Evolutionary conservation across 2,797 vertebrate genomes (phyloP).

Genomic region (Channallabes apus): DNA sequence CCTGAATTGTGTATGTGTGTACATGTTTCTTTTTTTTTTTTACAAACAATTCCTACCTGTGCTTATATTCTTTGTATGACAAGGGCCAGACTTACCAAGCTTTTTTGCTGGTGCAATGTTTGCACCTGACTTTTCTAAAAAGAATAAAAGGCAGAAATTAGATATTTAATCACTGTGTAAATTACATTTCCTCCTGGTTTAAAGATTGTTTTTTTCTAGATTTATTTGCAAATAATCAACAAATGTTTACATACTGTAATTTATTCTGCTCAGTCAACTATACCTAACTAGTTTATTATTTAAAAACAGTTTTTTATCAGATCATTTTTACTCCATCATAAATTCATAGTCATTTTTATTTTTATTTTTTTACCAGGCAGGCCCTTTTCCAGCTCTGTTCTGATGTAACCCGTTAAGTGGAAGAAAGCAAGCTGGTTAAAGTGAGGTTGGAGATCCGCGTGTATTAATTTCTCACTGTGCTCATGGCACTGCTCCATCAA

Average conservation of each 20-base stretch:
- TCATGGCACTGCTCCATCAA: conserved; percentile 43
- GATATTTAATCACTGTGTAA: conserved; percentile 41
- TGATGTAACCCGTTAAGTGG: not conserved
- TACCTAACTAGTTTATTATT: not conserved
- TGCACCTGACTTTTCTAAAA: conserved; percentile 62
- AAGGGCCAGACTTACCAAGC: conserved; percentile 59
- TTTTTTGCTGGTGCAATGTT: conserved; percentile 61
- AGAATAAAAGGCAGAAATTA: conserved; percentile 57
- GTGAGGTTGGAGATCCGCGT: conserved; percentile 10
- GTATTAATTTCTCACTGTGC: conserved; percentile 10
- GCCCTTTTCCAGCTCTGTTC: not conserved
- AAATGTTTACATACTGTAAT: not conserved
- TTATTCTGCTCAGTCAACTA: not conserved
- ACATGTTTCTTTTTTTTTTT: too few relatives aligned
- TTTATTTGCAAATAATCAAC: not conserved
- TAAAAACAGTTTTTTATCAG: not conserved
- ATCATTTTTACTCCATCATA: not conserved
- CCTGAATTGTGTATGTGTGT: not conserved
- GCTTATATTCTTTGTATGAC: conserved; percentile 41
- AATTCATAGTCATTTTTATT: not conserved
- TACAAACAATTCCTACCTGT: conserved; percentile 16
- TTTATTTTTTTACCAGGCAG: not conserved
- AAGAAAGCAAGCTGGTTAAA: not conserved
- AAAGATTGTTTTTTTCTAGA: not conserved
- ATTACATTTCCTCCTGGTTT: conserved; percentile 25